Conservation (phyloP, 1,140 invertebrate genomes). For the Cryptotermes secundus region DNA sequence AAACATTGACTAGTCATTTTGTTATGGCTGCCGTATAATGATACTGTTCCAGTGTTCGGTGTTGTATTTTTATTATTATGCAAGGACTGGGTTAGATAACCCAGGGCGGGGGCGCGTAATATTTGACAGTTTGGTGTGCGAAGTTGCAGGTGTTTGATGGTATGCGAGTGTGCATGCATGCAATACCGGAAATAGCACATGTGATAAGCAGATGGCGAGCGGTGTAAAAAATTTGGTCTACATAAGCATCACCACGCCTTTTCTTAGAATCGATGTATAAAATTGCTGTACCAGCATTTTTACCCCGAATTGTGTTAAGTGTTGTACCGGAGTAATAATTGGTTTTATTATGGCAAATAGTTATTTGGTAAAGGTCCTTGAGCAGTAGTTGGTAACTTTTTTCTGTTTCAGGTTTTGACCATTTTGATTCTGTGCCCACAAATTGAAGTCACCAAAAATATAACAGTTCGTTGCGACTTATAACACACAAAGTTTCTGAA, state of each 20-base stretch:
- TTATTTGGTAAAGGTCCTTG: too few species aligned
- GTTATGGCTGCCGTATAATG: constrained; percentile 22
- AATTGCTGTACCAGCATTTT: background rate
- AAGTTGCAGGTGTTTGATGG: constrained; percentile 19
- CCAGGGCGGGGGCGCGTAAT: background rate
- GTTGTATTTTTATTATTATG: background rate
- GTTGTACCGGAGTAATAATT: too few species aligned
- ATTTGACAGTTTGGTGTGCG: constrained; percentile 13
- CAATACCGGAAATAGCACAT: constrained; percentile 23
- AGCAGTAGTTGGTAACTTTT: too few species aligned
- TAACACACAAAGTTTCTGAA: too few species aligned
- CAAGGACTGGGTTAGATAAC: background rate
- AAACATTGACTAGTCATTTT: constrained; percentile 24
- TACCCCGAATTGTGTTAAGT: too few species aligned
- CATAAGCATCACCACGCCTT: background rate
- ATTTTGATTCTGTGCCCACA: too few species aligned
- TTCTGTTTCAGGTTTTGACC: too few species aligned
- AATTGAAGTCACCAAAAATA: too few species aligned
- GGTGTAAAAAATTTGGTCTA: background rate
- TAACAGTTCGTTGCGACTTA: too few species aligned
- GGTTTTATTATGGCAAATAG: too few species aligned
- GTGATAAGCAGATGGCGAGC: constrained; percentile 21
- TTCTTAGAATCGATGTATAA: background rate
- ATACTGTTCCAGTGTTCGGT: background rate
- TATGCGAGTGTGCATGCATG: background rate